Evolutionary conservation across 2,888 invertebrate genomes (phyloP).

Genomic region (Ormyrus thymus): DNA sequence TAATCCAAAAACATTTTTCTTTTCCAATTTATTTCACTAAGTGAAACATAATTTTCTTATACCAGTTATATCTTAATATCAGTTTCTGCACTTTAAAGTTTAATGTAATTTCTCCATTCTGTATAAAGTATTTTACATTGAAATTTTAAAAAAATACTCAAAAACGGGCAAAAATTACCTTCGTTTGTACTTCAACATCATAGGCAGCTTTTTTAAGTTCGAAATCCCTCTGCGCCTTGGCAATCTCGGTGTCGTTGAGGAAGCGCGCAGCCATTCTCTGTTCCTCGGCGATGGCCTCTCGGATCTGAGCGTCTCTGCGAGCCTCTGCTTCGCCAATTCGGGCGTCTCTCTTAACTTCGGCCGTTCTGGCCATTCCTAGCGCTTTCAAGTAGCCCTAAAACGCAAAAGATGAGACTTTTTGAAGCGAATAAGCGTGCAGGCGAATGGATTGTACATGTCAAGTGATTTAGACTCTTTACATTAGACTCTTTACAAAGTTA

Average conservation of each 20-base stretch:
- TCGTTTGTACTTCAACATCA: slow-evolving; percentile 97
- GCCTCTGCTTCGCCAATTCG: slow-evolving; percentile 98
- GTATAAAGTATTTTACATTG: background rate
- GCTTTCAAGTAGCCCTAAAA: slow-evolving; percentile 92
- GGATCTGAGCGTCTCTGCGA: slow-evolving; percentile 91
- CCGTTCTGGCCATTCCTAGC: slow-evolving; percentile 95
- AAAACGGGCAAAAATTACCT: slow-evolving; percentile 76
- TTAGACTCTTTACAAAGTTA: slow-evolving; percentile 28
- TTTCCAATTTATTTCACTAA: no score
- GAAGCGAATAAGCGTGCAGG: background rate
- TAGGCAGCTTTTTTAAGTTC: slow-evolving; percentile 98
- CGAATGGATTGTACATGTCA: background rate
- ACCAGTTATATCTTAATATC: no score
- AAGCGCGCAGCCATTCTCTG: slow-evolving; percentile 96
- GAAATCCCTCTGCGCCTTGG: slow-evolving; percentile 96
- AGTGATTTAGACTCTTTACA: no score
- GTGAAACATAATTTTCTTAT: no score
- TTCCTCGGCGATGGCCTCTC: slow-evolving; percentile 97
- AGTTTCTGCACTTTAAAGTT: no score
- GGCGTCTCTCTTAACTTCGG: slow-evolving; percentile 96
- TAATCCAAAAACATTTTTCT: no score
- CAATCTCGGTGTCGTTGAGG: slow-evolving; percentile 97
- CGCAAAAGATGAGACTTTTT: slow-evolving; percentile 2
- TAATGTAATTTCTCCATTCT: no score
- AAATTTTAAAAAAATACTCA: slow-evolving; percentile 58